Base-by-base conservation (phyloP, 2,113 vertebrate species). In the Passer domesticus region DNA sequence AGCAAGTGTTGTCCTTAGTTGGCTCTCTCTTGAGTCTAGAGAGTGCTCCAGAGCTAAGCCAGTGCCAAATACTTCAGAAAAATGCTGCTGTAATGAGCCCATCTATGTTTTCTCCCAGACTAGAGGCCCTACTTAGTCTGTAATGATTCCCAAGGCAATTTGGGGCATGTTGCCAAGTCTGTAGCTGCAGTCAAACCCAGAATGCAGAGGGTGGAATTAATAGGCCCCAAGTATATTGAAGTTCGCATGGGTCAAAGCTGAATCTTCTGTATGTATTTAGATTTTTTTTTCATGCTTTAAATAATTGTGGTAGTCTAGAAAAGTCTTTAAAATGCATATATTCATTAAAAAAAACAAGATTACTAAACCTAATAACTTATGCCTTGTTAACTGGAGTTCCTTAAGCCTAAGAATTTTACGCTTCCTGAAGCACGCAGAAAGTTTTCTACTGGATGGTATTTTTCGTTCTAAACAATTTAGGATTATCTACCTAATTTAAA, bases 1-100 rank as follows among this genome's bases (percentile, higher is more conserved):
- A 96, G 79, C 86, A 70, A 90, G 39, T 25, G 39, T 56, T 96
- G 64, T 90, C 88, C 83, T 92, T 46, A 83, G 79, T 49, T 96
- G 90, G 79, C 90, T 83, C 75, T 73, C 87, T 53, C 72, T 47
- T 53, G 76, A 47, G 63, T 74, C 84, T 52, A 5, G 9, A 5
- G 72, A 81, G 85, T 24, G 52, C 43, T 85, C 53, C 68, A 77
- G 69, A 84, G 49, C 81, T 67, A 78, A 88, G 37, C 23, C 79
- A 58, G 44, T 33, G 76, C 83, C 86, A 92, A 87, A 66, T 63
- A 64, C 52, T 94, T 92, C 18, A 89, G 92, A 94, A 94, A 79
- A 83, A 64, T 88, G 56, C 85, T 89, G 60, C 83, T 81, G 2
- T 94, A 92, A 84, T 95, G 69, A 94, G 68, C 33, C 46, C n/a